Base-by-base conservation (phyloP, 1,140 invertebrate genomes). In the Conus ventricosus region DNA sequence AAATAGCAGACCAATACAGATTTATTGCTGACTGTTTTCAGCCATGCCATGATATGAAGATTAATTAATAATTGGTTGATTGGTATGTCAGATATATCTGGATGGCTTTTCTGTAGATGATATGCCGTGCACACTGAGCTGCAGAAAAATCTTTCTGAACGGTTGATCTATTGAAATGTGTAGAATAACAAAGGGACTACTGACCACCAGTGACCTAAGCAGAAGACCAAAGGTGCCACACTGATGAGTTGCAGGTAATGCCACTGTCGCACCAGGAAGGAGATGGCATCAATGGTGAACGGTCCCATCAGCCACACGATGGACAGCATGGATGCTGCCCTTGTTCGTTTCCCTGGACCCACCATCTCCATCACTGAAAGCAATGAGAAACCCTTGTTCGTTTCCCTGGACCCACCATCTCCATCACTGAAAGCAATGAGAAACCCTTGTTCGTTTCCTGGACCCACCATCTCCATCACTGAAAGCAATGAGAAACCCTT, bases 391-490 rank as follows among this genome's bases (percentile, higher is more conserved):
- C 80, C 15, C 13, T 17, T 13, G 80, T 81, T 0, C 80, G 80
- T 10, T 81, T 51, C 39, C 11, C 15, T 13, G 80, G 80, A 53
- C 80, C 80, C 25, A 81, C 80, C 13, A 81, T n/a, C 39, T 81
- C 80, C 80, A 81, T 53, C 39, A 54, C 80, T 81, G 80, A 76
- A 76, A 17, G 0, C 10, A 11, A 63, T 39, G 39, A n/a, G n/a
- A n/a, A n/a, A n/a, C 80, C 15, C 13, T 17, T 13, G 80, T 81
- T 0, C 80, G 80, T 10, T 81, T 51, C 39, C 11, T 13, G 80
- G 80, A 53, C 80, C 80, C 25, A 81, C 80, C 13, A 81, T n/a
- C 39, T 81, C 80, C 80, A 81, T 53, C 39, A 54, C 80, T 81
- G 80, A 76, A 76, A 17, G 0, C 10, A 11, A 63, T 39, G 39